These are phyloP conservation scores for Peucedramus taeniatus DNA, from an alignment of 2,113 vertebrate genomes.

Conservation along the genomic window DNA sequence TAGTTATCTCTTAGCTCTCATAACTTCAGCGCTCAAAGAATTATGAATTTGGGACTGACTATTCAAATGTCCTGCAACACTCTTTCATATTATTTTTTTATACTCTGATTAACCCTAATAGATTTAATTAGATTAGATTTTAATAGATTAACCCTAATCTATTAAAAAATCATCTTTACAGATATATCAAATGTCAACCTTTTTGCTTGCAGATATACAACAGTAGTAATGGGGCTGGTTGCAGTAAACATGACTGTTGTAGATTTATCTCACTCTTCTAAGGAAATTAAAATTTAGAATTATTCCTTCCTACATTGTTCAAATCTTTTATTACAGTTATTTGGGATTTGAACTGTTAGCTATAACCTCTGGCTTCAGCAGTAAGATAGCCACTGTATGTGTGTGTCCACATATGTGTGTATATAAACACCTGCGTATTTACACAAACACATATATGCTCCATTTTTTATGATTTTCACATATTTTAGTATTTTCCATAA, in stretches of 20 bases:
- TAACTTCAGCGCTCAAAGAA: not conserved
- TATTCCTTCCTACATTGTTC: not conserved
- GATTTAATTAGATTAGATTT: too few relatives aligned
- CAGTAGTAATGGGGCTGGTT: not conserved
- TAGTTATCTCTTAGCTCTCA: not conserved
- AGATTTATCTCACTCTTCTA: not conserved
- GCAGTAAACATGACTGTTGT: not conserved
- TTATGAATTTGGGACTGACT: not conserved
- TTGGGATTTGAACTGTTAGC: not conserved
- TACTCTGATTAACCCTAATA: too few relatives aligned
- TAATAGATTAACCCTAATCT: too few relatives aligned
- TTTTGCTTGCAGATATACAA: not conserved
- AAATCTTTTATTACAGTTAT: not conserved
- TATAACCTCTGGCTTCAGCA: not conserved
- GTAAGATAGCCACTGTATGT: not conserved
- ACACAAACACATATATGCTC: not conserved
- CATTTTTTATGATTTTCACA: not conserved
- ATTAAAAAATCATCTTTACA: not conserved
- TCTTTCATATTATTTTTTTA: not conserved
- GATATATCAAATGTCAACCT: not conserved
- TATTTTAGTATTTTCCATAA: not conserved
- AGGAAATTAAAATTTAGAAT: not conserved
- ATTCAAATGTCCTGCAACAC: not conserved
- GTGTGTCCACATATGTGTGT: not conserved
- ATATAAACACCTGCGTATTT: not conserved